A percentile compares a stretch with the other conserved stretches of the same genome.
Conservation (phyloP, 92 coral and sea anemone species). For the Hydrozoanthus gracilis region DNA sequence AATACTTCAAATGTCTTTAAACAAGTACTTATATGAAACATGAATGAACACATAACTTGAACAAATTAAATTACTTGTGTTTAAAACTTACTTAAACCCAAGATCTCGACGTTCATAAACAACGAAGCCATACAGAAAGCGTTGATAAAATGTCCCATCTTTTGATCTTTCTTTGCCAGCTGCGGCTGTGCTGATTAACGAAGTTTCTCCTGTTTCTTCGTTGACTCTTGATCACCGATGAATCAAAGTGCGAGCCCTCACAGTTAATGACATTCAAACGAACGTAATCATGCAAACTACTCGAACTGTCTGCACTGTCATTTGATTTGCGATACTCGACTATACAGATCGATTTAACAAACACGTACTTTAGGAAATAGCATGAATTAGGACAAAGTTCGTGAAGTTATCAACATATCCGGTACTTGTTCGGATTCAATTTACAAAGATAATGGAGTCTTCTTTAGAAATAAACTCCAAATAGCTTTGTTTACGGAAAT, state of each 20-base stretch:
- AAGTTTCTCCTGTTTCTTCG: too few relatives aligned
- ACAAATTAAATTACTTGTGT: not conserved
- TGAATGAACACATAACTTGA: not conserved
- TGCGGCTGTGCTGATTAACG: not conserved
- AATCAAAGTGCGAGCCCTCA: too few relatives aligned
- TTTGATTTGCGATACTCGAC: too few relatives aligned
- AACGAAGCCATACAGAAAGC: not conserved
- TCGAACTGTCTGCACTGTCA: too few relatives aligned
- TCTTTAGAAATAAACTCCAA: not conserved
- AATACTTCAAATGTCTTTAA: too few relatives aligned
- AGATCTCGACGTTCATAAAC: slow-evolving; percentile 1
- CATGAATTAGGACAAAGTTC: not conserved
- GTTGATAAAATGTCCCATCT: slow-evolving; percentile 1
- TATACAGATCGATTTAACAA: not conserved
- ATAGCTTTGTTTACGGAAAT: not conserved
- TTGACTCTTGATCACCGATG: too few relatives aligned
- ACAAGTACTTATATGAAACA: not conserved
- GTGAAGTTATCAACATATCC: not conserved
- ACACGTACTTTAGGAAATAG: not conserved
- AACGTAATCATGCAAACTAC: too few relatives aligned
- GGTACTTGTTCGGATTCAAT: not conserved
- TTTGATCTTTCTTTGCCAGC: not conserved
- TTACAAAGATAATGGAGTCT: not conserved
- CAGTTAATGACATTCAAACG: too few relatives aligned
- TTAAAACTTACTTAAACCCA: slow-evolving; percentile 25